Conservation (phyloP, 2,797 vertebrate genomes). For the Apodemus agrarius region DNA sequence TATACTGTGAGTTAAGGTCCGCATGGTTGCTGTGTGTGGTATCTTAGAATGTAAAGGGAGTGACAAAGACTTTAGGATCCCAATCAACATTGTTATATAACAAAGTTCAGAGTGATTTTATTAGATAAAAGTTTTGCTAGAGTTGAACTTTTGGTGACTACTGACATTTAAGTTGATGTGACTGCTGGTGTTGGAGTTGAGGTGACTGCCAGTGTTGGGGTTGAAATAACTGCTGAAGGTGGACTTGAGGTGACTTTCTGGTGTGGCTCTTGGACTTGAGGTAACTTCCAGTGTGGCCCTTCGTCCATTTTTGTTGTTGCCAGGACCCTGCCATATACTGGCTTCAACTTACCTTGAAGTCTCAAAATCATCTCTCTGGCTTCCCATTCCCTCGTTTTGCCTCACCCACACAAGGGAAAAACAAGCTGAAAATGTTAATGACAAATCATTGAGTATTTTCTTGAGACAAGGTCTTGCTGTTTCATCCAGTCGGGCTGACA, state of each 20-base stretch:
- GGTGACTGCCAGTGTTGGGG: too few species aligned
- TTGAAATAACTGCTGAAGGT: too few species aligned
- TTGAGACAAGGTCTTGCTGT: background rate
- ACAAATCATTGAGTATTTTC: background rate
- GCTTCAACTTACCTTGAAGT: background rate
- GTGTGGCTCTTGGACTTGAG: too few species aligned
- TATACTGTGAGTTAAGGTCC: background rate
- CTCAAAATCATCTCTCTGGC: rapidly evolving
- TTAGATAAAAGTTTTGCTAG: background rate
- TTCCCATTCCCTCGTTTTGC: background rate
- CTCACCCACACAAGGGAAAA: background rate
- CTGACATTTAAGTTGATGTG: too few species aligned
- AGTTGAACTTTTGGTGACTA: too few species aligned
- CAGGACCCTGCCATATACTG: background rate
- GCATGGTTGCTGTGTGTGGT: background rate
- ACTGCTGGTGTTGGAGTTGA: too few species aligned
- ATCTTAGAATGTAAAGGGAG: background rate
- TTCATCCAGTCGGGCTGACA: background rate
- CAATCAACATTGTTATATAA: background rate
- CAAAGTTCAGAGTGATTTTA: constrained; percentile 41
- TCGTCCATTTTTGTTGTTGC: constrained; percentile 38
- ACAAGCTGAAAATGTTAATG: background rate
- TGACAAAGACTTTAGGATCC: background rate
- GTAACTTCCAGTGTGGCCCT: too few species aligned
- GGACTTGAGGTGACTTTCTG: too few species aligned